Conservation (phyloP, 2,888 invertebrate genomes). For the Eucriotettix oculatus region DNA sequence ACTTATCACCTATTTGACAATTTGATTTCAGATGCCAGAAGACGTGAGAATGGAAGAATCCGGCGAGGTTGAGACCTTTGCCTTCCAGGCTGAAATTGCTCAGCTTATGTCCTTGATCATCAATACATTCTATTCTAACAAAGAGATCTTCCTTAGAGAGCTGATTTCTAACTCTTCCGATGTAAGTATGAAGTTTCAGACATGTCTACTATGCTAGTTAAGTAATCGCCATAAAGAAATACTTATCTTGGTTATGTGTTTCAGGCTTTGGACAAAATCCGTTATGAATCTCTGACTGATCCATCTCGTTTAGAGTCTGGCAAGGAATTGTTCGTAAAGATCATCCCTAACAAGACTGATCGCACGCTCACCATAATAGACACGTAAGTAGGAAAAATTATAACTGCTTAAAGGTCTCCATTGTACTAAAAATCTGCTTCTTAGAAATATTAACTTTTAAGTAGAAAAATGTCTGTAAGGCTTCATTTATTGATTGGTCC, state of each 20-base stretch:
- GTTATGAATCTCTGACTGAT: constrained; percentile 95
- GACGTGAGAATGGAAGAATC: constrained; percentile 37
- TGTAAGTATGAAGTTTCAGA: constrained; percentile 29
- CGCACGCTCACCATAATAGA: constrained; percentile 91
- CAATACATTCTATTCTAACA: constrained; percentile 99
- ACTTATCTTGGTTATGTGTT: constrained; percentile 6
- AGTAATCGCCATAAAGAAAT: too few relatives aligned
- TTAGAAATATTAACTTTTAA: too few relatives aligned
- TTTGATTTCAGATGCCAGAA: constrained; percentile 53
- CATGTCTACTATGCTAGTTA: neutral
- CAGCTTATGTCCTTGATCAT: constrained; percentile 99
- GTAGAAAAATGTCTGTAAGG: too few relatives aligned
- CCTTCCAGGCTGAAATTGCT: constrained; percentile 99
- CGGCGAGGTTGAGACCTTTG: constrained; percentile 87
- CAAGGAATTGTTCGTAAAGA: constrained; percentile 90
- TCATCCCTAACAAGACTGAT: constrained; percentile 90
- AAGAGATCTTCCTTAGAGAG: constrained; percentile 98
- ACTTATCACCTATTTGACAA: neutral
- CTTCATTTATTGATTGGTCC: too few relatives aligned
- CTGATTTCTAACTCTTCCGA: constrained; percentile 98
- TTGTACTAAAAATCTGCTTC: neutral
- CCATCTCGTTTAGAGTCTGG: constrained; percentile 82
- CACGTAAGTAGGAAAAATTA: constrained; percentile 26
- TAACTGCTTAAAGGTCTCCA: neutral
- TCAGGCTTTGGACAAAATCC: constrained; percentile 66